Evolutionary conservation across 1,140 invertebrate genomes (phyloP).

Genomic region (Helicorthomorpha holstii): DNA sequence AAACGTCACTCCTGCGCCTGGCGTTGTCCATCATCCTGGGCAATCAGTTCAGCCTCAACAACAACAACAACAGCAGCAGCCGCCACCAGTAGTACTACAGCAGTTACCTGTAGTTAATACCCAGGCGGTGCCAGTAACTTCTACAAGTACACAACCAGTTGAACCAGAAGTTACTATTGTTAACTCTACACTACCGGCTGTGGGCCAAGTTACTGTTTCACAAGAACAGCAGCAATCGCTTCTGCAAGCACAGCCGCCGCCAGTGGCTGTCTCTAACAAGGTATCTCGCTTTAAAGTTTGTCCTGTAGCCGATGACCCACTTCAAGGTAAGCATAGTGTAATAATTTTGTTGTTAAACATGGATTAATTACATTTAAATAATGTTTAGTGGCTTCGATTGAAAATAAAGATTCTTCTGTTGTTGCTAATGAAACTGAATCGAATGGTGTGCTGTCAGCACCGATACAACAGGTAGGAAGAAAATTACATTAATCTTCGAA

Average conservation of each 20-base stretch:
- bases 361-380: too few species aligned
- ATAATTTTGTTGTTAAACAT: not conserved
- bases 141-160: too few species aligned
- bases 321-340: not conserved
- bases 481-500: too few species aligned
- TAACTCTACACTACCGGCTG: conserved; percentile 3
- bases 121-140: too few species aligned
- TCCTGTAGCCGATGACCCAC: conserved; percentile 20
- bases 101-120: too few species aligned
- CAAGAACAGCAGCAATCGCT: not conserved
- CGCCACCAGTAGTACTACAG: not conserved
- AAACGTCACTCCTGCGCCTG: conserved; percentile 9
- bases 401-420: too few species aligned
- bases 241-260: not conserved
- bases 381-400: too few species aligned
- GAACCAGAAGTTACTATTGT: too few species aligned
- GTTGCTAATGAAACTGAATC: too few species aligned
- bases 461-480: too few species aligned
- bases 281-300: conserved; percentile 35
- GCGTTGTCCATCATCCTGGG: not conserved
- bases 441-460: too few species aligned
- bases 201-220: not conserved
- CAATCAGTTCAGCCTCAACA: not conserved
- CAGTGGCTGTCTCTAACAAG: conserved; percentile 3
- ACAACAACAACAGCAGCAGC: not conserved